Percentiles rank a stretch among this genome's conserved stretches.
Evolutionary conservation across 2,113 vertebrate genomes (phyloP).

Genomic region (Vulpes ferrilata): DNA sequence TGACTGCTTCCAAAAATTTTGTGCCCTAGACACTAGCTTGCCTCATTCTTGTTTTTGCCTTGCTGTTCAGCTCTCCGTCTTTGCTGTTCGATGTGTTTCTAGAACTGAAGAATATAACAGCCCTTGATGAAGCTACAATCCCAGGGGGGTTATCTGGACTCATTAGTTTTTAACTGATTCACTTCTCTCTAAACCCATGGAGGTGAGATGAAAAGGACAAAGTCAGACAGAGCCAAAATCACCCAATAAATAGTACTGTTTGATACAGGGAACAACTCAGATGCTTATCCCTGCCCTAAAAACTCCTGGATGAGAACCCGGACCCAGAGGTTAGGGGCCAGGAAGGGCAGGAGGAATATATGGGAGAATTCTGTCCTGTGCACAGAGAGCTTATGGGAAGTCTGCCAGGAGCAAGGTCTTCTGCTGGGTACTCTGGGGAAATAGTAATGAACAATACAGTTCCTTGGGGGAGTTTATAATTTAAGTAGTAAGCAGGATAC

Average conservation of each 20-base stretch:
- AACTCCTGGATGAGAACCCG: neutral
- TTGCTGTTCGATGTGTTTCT: neutral
- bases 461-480: neutral
- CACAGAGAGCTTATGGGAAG: neutral
- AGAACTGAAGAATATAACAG: neutral
- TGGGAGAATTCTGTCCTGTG: neutral
- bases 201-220: neutral
- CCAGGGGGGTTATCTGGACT: slow-evolving; percentile 29
- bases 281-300: neutral
- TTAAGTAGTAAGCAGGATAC: neutral
- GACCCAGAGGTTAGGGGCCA: neutral
- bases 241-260: neutral
- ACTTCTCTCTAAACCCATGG: neutral
- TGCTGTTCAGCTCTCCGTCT: neutral
- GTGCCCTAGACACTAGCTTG: neutral
- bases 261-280: neutral
- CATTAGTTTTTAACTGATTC: slow-evolving; percentile 61
- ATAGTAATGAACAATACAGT: neutral
- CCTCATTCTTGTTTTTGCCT: neutral
- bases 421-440: neutral
- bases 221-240: slow-evolving; percentile 40
- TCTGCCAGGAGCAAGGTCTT: neutral
- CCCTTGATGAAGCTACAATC: slow-evolving; percentile 44
- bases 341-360: fast-evolving
- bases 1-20: neutral